Evolutionary conservation across 2,797 vertebrate species (phyloP).

Genomic region (Myripristis murdjan): DNA sequence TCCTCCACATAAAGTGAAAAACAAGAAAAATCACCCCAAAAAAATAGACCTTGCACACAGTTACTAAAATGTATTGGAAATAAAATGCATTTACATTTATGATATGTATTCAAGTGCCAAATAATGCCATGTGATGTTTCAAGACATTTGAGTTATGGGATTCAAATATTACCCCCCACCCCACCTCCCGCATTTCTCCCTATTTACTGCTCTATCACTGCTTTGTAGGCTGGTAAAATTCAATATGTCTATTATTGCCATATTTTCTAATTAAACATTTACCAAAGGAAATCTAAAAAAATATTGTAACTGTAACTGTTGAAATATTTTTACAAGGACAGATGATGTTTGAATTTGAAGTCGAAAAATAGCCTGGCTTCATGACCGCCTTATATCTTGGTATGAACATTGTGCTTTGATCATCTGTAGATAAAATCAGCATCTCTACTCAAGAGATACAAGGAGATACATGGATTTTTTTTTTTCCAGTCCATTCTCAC

Average conservation of each 20-base stretch:
- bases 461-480: neutral
- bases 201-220: too few species aligned
- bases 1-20: too few species aligned
- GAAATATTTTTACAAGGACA: neutral
- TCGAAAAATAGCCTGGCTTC: conserved; percentile 27
- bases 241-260: too few species aligned
- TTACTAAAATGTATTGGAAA: too few species aligned
- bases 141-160: neutral
- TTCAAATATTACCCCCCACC: too few species aligned
- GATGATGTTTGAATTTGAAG: neutral
- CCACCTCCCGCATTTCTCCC: neutral
- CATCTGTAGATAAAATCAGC: neutral
- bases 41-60: too few species aligned
- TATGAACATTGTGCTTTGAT: conserved; percentile 27
- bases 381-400: conserved; percentile 24
- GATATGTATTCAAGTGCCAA: neutral
- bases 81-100: too few species aligned
- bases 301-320: neutral
- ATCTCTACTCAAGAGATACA: conserved; percentile 1
- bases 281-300: neutral
- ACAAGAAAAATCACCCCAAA: too few species aligned
- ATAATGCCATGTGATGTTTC: neutral
- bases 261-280: too few species aligned
- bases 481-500: neutral
- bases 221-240: too few species aligned